Evolutionary conservation across 2,113 vertebrate species (phyloP).

Genomic region (Pteropus alecto): DNA sequence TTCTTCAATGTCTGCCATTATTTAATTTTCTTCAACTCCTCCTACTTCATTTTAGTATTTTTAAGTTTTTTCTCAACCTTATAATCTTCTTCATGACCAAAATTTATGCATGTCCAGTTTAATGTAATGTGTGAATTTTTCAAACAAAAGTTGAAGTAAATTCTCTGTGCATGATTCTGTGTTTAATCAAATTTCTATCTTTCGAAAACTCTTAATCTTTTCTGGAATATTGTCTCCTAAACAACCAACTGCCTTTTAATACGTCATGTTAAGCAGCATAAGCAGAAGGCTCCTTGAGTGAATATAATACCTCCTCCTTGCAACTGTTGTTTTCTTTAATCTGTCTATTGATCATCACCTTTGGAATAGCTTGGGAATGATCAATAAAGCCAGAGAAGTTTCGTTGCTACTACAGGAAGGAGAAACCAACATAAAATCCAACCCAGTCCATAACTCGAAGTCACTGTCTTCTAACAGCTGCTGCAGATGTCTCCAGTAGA

Average conservation of each 20-base stretch:
- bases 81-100: not conserved
- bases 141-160: not conserved
- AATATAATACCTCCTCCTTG: not conserved
- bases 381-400: not conserved
- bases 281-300: not conserved
- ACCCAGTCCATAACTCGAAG: not conserved
- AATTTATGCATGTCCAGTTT: not conserved
- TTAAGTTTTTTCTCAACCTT: not conserved
- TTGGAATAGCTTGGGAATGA: not conserved
- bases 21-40: not conserved
- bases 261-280: not conserved
- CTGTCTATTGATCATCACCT: not conserved
- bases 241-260: not conserved
- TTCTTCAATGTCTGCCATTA: not conserved
- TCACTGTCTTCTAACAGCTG: slow-evolving; percentile 13
- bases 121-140: not conserved
- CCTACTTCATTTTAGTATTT: not conserved
- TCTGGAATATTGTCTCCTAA: not conserved
- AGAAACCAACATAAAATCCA: not conserved
- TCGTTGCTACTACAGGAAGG: not conserved
- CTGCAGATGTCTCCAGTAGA: slow-evolving; percentile 27
- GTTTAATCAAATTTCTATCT: not conserved
- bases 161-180: not conserved
- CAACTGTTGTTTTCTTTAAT: not conserved
- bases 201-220: not conserved